Percentiles rank a stretch among this genome's conserved stretches.
Evolutionary conservation across 92 coral and sea anemone genomes (phyloP).

Genomic region (Paramuricea clavata): DNA sequence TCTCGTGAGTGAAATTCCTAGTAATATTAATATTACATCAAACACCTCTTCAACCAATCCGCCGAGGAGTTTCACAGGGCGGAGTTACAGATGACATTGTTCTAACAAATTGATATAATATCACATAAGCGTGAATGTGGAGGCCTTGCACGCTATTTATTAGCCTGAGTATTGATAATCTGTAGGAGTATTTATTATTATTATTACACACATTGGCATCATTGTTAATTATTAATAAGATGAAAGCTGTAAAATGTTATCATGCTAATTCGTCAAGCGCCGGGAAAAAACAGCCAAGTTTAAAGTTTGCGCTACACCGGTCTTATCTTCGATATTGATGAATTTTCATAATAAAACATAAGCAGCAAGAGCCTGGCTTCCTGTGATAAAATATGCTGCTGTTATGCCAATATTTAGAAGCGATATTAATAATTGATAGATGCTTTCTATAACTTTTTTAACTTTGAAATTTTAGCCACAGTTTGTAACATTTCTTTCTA

Average conservation of each 20-base stretch:
- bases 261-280: neutral
- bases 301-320: no score
- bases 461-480: no score
- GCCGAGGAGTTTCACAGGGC: neutral
- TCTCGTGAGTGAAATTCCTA: constrained; percentile 1
- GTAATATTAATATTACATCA: constrained; percentile 48
- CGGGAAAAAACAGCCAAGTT: neutral
- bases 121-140: neutral
- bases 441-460: no score
- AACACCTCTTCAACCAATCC: constrained; percentile 36
- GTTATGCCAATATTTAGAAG: neutral
- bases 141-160: neutral
- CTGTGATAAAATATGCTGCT: neutral
- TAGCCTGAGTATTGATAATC: no score
- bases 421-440: neutral
- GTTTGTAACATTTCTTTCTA: neutral
- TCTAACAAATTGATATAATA: neutral
- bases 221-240: neutral
- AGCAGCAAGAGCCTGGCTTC: no score
- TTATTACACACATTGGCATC: no score
- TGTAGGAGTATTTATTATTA: no score
- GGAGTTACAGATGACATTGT: constrained; percentile 34
- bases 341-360: no score
- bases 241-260: neutral
- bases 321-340: neutral